Conservation (phyloP, 2,113 vertebrate genomes). For the Odocoileus hemionus region DNA sequence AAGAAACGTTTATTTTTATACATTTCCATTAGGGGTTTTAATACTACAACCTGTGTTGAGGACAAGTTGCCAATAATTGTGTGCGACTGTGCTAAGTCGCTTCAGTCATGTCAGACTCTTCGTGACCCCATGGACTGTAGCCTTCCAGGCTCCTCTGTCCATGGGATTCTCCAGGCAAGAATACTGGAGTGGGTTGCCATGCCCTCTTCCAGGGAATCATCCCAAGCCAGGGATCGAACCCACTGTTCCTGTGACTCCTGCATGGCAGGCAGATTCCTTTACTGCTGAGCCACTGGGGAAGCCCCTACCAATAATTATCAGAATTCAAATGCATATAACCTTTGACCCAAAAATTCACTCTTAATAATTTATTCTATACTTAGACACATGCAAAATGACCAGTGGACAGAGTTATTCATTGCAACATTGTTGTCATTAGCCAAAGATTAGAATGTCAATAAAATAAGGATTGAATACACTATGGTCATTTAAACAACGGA, state of each 20-base stretch:
- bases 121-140: neutral
- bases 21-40: neutral
- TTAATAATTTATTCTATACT: neutral
- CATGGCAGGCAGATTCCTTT: neutral
- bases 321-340: neutral
- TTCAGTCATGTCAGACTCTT: neutral
- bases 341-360: neutral
- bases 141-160: neutral
- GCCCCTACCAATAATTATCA: neutral
- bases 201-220: neutral
- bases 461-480: neutral
- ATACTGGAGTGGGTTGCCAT: neutral
- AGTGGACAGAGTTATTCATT: neutral
- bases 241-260: neutral
- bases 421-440: neutral
- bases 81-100: neutral
- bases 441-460: slow-evolving; percentile 3
- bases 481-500: neutral
- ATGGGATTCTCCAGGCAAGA: neutral
- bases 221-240: neutral
- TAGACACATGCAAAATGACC: neutral
- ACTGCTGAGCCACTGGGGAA: neutral
- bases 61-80: neutral
- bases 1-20: neutral
- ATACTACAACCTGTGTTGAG: neutral